Evolutionary conservation across 2,113 vertebrate species (phyloP).

Genomic region (Struthio camelus): DNA sequence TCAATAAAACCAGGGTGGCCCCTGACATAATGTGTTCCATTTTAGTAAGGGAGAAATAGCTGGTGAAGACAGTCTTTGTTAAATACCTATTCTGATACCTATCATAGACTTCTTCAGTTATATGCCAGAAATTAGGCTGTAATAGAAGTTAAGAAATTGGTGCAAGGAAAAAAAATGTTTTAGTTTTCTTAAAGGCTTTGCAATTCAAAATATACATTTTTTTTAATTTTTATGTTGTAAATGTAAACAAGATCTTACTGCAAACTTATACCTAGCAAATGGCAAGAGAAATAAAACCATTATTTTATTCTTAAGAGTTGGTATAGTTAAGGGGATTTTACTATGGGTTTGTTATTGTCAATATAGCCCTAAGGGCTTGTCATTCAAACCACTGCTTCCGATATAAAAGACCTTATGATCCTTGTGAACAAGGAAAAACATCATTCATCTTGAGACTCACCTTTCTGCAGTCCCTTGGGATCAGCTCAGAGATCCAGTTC

Average conservation of each 20-base stretch:
- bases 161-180: not conserved
- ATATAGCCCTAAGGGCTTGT: not conserved
- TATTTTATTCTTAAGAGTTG: not conserved
- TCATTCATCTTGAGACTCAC: not conserved
- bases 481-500: not conserved
- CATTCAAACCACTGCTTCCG: not conserved
- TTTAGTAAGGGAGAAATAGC: slow-evolving; percentile 36
- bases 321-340: not conserved
- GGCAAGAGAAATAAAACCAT: not conserved
- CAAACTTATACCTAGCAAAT: not conserved
- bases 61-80: slow-evolving; percentile 30
- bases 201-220: not conserved
- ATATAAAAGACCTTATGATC: not conserved
- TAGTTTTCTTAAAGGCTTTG: not conserved
- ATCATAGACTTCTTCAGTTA: not conserved
- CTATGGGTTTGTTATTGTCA: not conserved
- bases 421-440: not conserved
- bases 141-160: not conserved
- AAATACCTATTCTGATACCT: not conserved
- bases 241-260: not conserved
- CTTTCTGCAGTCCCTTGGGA: not conserved
- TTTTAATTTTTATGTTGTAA: not conserved
- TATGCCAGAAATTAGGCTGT: not conserved
- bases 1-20: slow-evolving; percentile 81
- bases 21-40: slow-evolving; percentile 50